Evolutionary conservation across 1,140 invertebrate genomes (phyloP), one percentile per base, ranked within the genome.

Genomic region (Meloidogyne hapla): DNA sequence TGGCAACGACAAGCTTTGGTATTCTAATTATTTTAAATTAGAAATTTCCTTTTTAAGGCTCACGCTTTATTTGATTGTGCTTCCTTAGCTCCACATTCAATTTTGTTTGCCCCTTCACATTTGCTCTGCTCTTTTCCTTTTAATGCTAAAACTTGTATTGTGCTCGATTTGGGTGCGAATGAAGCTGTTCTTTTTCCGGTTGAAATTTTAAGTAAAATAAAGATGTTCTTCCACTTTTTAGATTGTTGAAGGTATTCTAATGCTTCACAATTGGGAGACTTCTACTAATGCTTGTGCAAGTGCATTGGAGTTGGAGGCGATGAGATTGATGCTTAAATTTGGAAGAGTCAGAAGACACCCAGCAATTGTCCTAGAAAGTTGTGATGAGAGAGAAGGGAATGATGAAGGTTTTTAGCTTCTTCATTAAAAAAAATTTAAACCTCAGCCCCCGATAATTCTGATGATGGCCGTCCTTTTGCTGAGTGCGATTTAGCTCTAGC

Each of bases 61-160:
- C 48, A 21, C n/a, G 48, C 48, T 56, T 56, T 56, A 1, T 56
- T 56, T 56, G 48, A 56, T 56, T 56, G 48, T 56, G 18, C n/a
- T 4, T n/a, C 48, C 6, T 56, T 56, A 56, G 48, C 48, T 56
- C 48, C 48, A 15, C 48, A 56, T 56, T 56, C 45, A 61, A 21
- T 69, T 69, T 26, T 82, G 21, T 80, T 80, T 25, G 79, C 80
- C 12, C 79, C 79, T 1, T 78, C 72, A 23, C 79, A 80, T 82
- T 69, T 80, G 21, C 38, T 82, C 9, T 81, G 80, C 65, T 67
- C 79, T n/a, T 82, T 83, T 56, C 74, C 79, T 15, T 80, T 80
- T 72, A 80, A 81, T 69, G 42, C 80, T 9, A 79, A 70, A 68
- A 83, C 66, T 65, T 75, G 73, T 48, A 18, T 80, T 33, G 79